Conservation (phyloP, 1,140 invertebrate genomes). For the Hetaerina americana region DNA sequence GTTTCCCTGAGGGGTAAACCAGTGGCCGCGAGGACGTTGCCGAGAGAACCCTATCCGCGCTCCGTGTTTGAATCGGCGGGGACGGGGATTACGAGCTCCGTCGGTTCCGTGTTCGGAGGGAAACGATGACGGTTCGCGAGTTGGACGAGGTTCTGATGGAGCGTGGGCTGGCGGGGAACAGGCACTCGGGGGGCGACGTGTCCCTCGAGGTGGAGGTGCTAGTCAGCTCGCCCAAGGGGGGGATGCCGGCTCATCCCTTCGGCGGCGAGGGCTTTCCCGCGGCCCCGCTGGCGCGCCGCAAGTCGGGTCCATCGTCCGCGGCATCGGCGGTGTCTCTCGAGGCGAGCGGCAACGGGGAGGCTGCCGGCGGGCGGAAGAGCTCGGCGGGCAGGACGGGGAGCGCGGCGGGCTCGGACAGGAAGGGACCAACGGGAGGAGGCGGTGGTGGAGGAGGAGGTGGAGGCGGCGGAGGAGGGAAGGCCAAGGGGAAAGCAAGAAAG, state of each 20-base stretch:
- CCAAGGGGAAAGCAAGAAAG: not conserved
- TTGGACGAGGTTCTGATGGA: too few species aligned
- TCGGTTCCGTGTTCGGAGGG: too few species aligned
- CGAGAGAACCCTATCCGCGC: too few species aligned
- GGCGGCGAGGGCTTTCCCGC: too few species aligned
- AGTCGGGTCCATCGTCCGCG: not conserved
- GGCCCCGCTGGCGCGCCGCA: not conserved
- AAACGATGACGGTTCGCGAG: too few species aligned
- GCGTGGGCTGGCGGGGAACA: too few species aligned
- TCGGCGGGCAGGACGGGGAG: not conserved
- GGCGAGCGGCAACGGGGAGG: not conserved
- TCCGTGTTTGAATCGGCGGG: too few species aligned
- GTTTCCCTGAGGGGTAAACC: too few species aligned
- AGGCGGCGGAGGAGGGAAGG: not conserved
- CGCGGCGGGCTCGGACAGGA: not conserved
- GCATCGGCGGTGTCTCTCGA: not conserved
- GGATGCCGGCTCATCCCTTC: too few species aligned
- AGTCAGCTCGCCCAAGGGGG: not conserved
- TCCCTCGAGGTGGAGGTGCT: not conserved
- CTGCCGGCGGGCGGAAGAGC: not conserved
- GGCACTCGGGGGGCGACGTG: not conserved
- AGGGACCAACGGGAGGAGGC: too few species aligned
- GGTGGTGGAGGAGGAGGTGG: not conserved
- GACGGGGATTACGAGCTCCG: too few species aligned
- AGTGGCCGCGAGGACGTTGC: too few species aligned